phyloP scores from a whole-genome alignment of 2,113 vertebrate genomes.

The Cathartes aura region DNA sequence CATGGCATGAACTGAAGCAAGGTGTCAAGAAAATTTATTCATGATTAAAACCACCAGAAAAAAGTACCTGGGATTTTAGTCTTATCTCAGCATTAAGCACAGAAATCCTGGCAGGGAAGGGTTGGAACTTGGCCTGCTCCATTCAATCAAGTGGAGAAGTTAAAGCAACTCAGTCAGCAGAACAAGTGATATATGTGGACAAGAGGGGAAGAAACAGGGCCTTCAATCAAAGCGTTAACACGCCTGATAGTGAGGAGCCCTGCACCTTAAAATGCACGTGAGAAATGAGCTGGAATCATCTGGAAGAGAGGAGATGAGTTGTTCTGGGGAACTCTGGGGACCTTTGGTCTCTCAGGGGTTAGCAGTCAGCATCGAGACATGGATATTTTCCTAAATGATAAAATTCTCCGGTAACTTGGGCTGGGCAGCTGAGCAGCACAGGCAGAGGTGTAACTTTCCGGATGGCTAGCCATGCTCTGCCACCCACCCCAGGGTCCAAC shows the following conservation, averaged over 20 bases:
- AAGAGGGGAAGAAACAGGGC: not conserved
- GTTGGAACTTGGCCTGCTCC: not conserved
- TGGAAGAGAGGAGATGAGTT: not conserved
- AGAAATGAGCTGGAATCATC: not conserved
- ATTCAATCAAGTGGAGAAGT: not conserved
- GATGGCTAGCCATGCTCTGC: not conserved
- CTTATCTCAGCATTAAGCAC: slow-evolving; percentile 8
- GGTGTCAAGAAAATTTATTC: slow-evolving; percentile 11
- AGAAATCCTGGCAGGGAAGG: not conserved
- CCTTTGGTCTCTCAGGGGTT: not conserved
- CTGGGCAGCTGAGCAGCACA: not conserved
- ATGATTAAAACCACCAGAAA: slow-evolving; percentile 1
- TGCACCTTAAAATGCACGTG: not conserved
- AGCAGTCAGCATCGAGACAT: not conserved
- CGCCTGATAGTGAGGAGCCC: not conserved
- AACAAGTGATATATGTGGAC: not conserved
- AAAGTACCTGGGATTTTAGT: not conserved
- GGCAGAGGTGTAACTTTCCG: not conserved
- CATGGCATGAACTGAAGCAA: slow-evolving; percentile 18
- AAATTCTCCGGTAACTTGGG: not conserved
- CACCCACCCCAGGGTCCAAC: not conserved
- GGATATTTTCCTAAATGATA: not conserved
- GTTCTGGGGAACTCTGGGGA: not conserved
- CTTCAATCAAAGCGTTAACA: not conserved
- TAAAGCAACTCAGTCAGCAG: not conserved